Evolutionary conservation across 2,113 vertebrate genomes (phyloP), one percentile per base, ranked within the genome.

Genomic region (Pimephales promelas): DNA sequence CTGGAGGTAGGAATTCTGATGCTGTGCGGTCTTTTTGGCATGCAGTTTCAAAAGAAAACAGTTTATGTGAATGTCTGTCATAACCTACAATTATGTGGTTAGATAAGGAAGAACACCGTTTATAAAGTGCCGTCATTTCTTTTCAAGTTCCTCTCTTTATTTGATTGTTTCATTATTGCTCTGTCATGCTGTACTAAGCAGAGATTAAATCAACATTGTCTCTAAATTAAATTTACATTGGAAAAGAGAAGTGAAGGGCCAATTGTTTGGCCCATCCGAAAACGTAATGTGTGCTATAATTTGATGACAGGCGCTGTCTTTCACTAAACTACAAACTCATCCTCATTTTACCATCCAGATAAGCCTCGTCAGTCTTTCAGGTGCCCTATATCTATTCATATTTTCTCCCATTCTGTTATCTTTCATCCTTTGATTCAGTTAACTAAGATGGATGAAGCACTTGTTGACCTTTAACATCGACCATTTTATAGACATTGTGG

Each of bases 141-240:
- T 56, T 70, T 81, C 61, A 70, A 54, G 78, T 66, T 68, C 26
- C 79, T n/a, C n/a, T 70, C 77, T 70, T 70, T 68, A 81, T 81
- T 81, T 70, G 22, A 81, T 56, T n/a, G 28, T 24, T 70, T 70
- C 62, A 81, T 81, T 70, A 81, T 81, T 81, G 24, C 78, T 31
- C 43, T 68, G 78, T 70, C 64, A 56, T 70, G 79, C 79, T 70
- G 64, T 56, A 54, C 79, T 81, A 70, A 81, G 79, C 79, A 36
- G 47, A 70, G 79, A 81, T 81, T 81, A 81, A 70, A 80, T 80
- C 78, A 66, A n/a, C 45, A 56, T 70, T 81, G 70, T 81, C 79
- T 24, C 79, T 70, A 81, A 81, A 81, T 81, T 70, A 70, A 81
- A 81, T 81, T 81, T 81, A 81, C 64, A 70, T 81, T 81, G 31